Evolutionary conservation across 2,113 vertebrate genomes (phyloP).

Genomic region (Pedionomus torquatus): DNA sequence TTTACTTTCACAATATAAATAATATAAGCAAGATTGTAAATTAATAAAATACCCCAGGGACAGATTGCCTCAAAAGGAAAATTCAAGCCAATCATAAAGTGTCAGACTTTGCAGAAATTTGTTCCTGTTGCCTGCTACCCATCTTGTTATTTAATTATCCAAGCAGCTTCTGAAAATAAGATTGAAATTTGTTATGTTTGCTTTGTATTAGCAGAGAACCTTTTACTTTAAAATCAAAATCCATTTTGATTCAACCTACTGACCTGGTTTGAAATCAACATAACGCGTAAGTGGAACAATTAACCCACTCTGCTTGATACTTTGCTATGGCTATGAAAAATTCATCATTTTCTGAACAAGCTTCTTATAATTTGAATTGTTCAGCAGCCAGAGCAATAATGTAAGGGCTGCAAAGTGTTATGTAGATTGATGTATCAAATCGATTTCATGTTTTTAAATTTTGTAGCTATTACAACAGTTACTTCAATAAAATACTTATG

Average conservation of each 20-base stretch:
- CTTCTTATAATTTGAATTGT: background rate
- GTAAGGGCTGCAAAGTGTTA: background rate
- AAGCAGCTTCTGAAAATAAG: constrained; percentile 1
- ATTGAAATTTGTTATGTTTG: background rate
- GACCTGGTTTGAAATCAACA: background rate
- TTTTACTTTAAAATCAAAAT: constrained; percentile 30
- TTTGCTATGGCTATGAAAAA: background rate
- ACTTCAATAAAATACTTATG: background rate
- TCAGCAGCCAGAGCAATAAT: background rate
- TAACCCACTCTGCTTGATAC: background rate
- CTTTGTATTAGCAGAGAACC: background rate
- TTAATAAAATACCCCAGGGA: background rate
- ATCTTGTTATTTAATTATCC: background rate
- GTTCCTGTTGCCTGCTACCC: background rate
- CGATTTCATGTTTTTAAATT: background rate
- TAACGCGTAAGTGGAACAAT: background rate
- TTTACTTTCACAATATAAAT: background rate
- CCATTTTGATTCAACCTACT: background rate
- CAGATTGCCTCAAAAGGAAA: background rate
- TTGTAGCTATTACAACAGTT: background rate
- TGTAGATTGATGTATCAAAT: background rate
- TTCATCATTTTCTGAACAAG: background rate
- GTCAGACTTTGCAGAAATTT: background rate
- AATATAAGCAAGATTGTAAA: background rate
- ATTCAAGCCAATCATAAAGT: background rate